Conservation (phyloP, 2,113 vertebrate species). For the Uria aalge region DNA sequence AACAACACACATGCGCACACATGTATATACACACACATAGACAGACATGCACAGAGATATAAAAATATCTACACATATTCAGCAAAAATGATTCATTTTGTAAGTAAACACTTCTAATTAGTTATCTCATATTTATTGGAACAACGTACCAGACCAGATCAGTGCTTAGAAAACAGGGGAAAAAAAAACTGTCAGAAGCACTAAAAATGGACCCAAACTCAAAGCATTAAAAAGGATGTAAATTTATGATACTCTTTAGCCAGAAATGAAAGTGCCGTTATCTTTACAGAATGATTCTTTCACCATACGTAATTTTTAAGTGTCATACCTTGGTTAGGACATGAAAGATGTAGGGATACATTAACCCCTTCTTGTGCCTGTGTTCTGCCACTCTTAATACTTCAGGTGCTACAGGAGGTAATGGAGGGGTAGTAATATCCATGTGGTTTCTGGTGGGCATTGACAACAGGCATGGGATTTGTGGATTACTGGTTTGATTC, state of each 20-base stretch:
- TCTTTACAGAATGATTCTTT: neutral
- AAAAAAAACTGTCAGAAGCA: neutral
- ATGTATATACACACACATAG: neutral
- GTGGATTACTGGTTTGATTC: slow-evolving; percentile 78
- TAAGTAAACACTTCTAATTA: neutral
- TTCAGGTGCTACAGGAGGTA: slow-evolving; percentile 90
- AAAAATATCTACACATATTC: neutral
- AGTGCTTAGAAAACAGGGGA: neutral
- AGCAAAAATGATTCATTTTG: neutral
- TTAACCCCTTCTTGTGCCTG: slow-evolving; percentile 93
- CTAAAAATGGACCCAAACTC: neutral
- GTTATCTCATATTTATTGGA: neutral
- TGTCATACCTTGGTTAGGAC: slow-evolving; percentile 89
- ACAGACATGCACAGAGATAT: fast-evolving
- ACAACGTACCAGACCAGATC: neutral
- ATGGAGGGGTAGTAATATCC: slow-evolving; percentile 94
- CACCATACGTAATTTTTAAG: neutral
- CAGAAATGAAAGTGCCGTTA: neutral
- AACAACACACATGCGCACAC: too few relatives aligned
- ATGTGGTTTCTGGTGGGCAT: slow-evolving; percentile 98
- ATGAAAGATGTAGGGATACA: slow-evolving; percentile 97
- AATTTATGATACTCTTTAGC: neutral
- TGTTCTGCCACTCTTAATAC: slow-evolving; percentile 94
- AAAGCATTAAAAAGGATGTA: neutral
- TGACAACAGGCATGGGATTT: slow-evolving; percentile 92